phyloP scores from a whole-genome alignment of 2,797 vertebrate genomes.

The Pampus argenteus region DNA sequence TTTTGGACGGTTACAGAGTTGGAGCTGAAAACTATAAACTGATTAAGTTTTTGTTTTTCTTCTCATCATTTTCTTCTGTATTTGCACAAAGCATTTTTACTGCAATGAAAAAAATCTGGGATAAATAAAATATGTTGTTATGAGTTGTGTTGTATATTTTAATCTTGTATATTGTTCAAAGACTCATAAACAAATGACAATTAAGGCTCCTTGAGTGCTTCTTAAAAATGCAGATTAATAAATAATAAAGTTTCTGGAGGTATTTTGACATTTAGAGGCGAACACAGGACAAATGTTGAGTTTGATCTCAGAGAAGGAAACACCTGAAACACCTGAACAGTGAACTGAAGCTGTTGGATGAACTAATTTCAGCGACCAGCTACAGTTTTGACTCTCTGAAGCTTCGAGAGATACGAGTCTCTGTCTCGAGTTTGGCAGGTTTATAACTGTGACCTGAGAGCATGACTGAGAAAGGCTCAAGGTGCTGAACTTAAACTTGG shows the following conservation, averaged over 20 bases:
- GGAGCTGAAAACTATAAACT: not conserved
- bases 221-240: not conserved
- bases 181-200: not conserved
- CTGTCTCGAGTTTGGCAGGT: slow-evolving; percentile 67
- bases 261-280: not conserved
- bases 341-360: not conserved
- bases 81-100: not conserved
- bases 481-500: slow-evolving; percentile 86
- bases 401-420: slow-evolving; percentile 30
- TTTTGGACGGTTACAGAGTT: not conserved
- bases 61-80: not conserved
- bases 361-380: not conserved
- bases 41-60: not conserved
- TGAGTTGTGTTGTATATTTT: not conserved
- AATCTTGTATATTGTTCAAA: not conserved
- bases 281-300: not conserved
- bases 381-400: slow-evolving; percentile 29
- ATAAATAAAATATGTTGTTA: not conserved
- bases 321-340: not conserved
- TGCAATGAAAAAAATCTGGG: not conserved
- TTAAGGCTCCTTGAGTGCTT: not conserved
- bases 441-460: slow-evolving; percentile 71
- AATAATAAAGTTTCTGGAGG: too few relatives aligned
- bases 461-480: slow-evolving; percentile 77
- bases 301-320: not conserved